A percentile compares a stretch with the other conserved stretches of the same genome.
phyloP scores from a whole-genome alignment of 2,888 invertebrate species.

The Catotricha subobsoleta region DNA sequence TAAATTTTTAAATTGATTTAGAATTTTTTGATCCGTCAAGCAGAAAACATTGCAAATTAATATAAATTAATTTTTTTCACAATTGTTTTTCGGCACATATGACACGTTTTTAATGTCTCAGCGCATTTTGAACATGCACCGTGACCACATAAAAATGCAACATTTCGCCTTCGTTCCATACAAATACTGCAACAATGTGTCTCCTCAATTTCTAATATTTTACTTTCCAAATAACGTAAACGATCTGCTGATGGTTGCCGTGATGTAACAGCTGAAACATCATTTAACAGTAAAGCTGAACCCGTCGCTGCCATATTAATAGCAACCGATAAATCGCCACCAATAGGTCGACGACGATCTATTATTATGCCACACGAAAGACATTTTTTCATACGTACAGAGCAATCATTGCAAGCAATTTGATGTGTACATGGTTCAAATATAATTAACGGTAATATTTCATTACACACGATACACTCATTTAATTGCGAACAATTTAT shows the following conservation, averaged over 20 bases:
- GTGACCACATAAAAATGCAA: conserved; percentile 78
- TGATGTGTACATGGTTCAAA: conserved; percentile 59
- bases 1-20: no score
- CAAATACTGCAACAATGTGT: conserved; percentile 73
- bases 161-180: conserved; percentile 65
- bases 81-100: conserved; percentile 44
- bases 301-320: conserved; percentile 9
- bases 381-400: conserved; percentile 60
- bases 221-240: conserved; percentile 47
- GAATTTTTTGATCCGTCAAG: no score
- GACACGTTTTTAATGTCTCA: conserved; percentile 62
- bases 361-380: conserved; percentile 45
- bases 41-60: no score
- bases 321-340: conserved; percentile 29
- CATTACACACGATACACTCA: conserved; percentile 56
- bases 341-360: conserved; percentile 34
- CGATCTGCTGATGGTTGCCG: conserved; percentile 48
- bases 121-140: conserved; percentile 69
- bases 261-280: conserved; percentile 14
- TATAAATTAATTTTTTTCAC: conserved; percentile 29
- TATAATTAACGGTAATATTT: conserved; percentile 41
- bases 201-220: conserved; percentile 73
- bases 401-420: conserved; percentile 57
- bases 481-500: conserved; percentile 26
- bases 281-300: neutral